Evolutionary conservation across 2,113 vertebrate genomes (phyloP).

Genomic region (Hippocampus guttulatus): DNA sequence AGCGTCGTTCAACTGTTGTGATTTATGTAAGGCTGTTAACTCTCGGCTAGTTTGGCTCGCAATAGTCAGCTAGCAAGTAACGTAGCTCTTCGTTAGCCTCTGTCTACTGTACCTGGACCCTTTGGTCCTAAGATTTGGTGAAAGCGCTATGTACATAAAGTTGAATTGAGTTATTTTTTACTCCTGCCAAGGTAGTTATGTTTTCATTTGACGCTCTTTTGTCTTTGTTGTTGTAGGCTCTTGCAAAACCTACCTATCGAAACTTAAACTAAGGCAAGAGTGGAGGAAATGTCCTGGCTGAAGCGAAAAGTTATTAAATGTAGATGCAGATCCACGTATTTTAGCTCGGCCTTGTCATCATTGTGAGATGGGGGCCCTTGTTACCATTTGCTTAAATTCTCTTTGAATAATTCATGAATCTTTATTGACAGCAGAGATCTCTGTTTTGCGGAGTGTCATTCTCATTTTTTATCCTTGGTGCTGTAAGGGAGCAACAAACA

Average conservation of each 20-base stretch:
- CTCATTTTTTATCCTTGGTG: not conserved
- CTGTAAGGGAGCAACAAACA: not conserved
- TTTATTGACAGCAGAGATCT: not conserved
- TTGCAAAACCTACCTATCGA: not conserved
- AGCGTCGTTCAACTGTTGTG: constrained; percentile 68
- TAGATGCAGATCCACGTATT: not conserved
- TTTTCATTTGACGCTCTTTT: not conserved
- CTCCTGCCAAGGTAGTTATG: not conserved
- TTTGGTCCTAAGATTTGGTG: not conserved
- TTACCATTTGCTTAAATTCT: not conserved
- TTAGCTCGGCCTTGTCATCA: not conserved
- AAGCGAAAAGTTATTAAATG: not conserved
- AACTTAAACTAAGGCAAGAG: not conserved
- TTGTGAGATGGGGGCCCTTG: not conserved
- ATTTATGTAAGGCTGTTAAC: constrained; percentile 73
- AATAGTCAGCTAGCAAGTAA: constrained; percentile 36
- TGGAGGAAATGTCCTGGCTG: not conserved
- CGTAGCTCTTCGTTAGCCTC: constrained; percentile 10
- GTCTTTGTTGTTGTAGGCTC: not conserved
- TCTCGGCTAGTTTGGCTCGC: constrained; percentile 52
- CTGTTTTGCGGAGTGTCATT: not conserved
- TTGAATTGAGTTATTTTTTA: not conserved
- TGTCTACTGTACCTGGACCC: not conserved
- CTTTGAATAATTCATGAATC: not conserved
- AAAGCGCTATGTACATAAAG: too few species aligned